A percentile compares a stretch with the other conserved stretches of the same genome.
phyloP scores from a whole-genome alignment of 2,113 vertebrate species.

The Rhizomys pruinosus region DNA sequence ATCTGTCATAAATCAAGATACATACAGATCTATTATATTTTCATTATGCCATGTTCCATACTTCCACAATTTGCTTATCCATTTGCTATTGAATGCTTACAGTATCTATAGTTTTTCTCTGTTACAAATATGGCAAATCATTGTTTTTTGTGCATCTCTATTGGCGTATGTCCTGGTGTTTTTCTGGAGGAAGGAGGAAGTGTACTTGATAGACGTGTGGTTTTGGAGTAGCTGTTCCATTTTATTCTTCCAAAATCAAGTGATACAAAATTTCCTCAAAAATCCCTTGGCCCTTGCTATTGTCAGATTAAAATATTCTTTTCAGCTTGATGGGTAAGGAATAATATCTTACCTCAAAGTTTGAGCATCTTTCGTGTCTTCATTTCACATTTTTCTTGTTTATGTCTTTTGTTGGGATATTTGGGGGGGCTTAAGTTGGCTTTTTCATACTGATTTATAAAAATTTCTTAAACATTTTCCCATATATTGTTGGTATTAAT shows the following conservation, averaged over 20 bases:
- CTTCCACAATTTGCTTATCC: constrained; percentile 8
- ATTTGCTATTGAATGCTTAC: not conserved
- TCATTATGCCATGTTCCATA: constrained; percentile 23
- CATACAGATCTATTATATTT: not conserved
- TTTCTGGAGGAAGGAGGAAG: not conserved
- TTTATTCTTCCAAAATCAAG: not conserved
- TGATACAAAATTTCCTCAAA: not conserved
- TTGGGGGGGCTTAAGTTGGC: constrained; percentile 4
- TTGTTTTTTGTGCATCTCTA: not conserved
- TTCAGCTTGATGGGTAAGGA: constrained; percentile 35
- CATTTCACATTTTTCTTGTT: not conserved
- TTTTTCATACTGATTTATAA: constrained; percentile 50
- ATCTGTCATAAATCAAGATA: not conserved
- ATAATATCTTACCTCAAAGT: constrained; percentile 9
- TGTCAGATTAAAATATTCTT: constrained; percentile 32
- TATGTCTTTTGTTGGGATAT: constrained; percentile 16
- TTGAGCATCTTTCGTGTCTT: constrained; percentile 18
- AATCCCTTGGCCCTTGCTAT: not conserved
- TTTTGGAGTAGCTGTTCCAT: constrained; percentile 16
- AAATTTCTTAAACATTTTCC: not conserved
- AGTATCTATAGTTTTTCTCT: constrained; percentile 25
- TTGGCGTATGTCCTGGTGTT: not conserved
- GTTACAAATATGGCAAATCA: constrained; percentile 11
- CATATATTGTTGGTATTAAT: not conserved
- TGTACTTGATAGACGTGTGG: not conserved